A percentile compares a stretch with the other conserved stretches of the same genome.
Evolutionary conservation across 2,888 invertebrate species (phyloP).

Genomic region (Conistra vaccinii): DNA sequence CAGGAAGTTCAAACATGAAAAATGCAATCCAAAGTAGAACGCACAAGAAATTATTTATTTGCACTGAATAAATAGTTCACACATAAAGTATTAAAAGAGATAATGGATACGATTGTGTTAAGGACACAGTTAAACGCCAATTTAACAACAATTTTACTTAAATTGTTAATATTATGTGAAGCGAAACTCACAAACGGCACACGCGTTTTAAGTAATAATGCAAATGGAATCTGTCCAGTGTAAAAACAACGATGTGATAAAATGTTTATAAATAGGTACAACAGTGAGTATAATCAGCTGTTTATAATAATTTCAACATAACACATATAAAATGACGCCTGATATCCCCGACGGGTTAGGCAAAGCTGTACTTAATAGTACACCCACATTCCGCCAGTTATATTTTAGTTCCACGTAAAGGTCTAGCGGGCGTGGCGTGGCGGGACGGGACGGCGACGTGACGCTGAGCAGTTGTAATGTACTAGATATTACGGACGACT

Average conservation of each 20-base stretch:
- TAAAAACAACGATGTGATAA: conserved; percentile 5
- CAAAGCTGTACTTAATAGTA: too few species aligned
- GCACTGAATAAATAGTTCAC: background rate
- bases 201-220: background rate
- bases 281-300: too few species aligned
- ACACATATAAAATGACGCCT: too few species aligned
- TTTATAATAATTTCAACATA: too few species aligned
- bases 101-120: background rate
- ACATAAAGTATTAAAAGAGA: background rate
- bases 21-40: background rate
- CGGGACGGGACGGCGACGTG: too few species aligned
- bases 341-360: too few species aligned
- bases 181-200: background rate
- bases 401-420: too few species aligned
- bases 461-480: too few species aligned
- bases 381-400: too few species aligned
- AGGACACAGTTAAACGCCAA: background rate
- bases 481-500: too few species aligned
- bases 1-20: background rate
- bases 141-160: too few species aligned
- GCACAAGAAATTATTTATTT: background rate
- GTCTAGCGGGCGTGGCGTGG: too few species aligned
- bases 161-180: background rate
- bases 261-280: background rate
- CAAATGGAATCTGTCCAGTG: background rate